Percentiles rank a stretch among this genome's conserved stretches.
phyloP scores from a whole-genome alignment of 2,888 invertebrate species.

The Dasysyrphus albostriatus region DNA sequence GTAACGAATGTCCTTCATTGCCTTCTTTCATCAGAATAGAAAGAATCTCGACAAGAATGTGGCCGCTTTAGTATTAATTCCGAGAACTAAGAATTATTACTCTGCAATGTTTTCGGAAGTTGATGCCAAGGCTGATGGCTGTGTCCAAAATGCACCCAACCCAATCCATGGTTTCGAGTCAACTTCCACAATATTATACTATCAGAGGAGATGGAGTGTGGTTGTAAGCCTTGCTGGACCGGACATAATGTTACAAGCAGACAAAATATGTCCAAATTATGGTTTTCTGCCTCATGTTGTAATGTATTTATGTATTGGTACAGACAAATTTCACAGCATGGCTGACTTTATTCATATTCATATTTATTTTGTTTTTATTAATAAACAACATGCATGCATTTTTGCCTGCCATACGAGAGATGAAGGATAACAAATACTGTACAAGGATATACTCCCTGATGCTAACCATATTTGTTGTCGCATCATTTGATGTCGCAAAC shows the following conservation, averaged over 20 bases:
- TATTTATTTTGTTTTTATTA: conserved; percentile 32
- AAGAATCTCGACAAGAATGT: conserved; percentile 42
- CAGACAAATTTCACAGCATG: background rate
- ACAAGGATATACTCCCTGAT: conserved; percentile 16
- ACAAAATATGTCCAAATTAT: conserved; percentile 51
- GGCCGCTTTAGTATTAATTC: conserved; percentile 50
- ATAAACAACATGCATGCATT: conserved; percentile 8
- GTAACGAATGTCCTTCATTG: no score
- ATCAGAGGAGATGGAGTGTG: background rate
- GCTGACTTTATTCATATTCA: background rate
- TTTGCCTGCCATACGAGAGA: conserved; percentile 1
- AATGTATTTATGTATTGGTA: conserved; percentile 1
- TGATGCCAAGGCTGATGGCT: conserved; percentile 38
- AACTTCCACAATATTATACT: background rate
- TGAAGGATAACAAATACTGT: conserved; percentile 5
- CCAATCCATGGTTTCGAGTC: background rate
- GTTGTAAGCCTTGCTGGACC: conserved; percentile 12
- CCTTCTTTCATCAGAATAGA: conserved; percentile 1
- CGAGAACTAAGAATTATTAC: conserved; percentile 55
- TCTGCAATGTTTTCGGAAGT: conserved; percentile 68
- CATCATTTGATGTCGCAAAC: conserved; percentile 57
- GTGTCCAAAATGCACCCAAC: conserved; percentile 35
- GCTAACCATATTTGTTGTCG: conserved; percentile 60
- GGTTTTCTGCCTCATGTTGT: conserved; percentile 42
- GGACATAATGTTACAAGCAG: conserved; percentile 54